Evolutionary conservation across 2,113 vertebrate genomes (phyloP).

Genomic region (Marcusenius ussheri): DNA sequence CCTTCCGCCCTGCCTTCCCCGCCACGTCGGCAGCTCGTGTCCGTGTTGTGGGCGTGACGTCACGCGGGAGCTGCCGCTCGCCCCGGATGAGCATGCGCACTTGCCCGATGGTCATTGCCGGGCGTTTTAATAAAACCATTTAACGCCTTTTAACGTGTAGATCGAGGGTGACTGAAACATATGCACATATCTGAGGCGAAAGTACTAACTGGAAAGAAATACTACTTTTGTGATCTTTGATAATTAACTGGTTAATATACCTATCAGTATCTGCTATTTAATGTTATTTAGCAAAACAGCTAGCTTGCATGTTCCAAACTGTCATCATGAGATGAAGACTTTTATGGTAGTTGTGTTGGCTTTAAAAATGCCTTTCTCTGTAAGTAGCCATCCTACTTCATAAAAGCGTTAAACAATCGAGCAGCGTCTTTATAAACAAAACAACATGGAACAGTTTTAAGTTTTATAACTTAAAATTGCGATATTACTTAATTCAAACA

Average conservation of each 20-base stretch:
- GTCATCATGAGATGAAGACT: neutral
- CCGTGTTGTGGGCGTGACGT: slow-evolving; percentile 31
- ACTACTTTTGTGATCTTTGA: neutral
- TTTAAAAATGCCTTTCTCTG: neutral
- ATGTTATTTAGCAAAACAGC: neutral
- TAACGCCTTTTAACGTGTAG: neutral
- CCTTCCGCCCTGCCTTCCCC: slow-evolving; percentile 53
- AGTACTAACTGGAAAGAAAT: neutral
- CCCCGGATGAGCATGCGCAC: neutral
- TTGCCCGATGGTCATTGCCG: neutral
- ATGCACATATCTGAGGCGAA: neutral
- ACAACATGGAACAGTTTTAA: neutral
- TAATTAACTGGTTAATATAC: neutral
- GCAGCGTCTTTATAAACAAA: neutral
- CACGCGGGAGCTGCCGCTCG: neutral
- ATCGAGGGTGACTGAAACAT: neutral
- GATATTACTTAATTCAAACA: neutral
- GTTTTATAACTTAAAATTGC: neutral
- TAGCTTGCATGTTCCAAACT: neutral
- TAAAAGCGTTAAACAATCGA: neutral
- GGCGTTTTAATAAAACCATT: neutral
- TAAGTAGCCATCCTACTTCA: neutral
- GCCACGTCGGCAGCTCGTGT: slow-evolving; percentile 65
- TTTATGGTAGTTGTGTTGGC: neutral
- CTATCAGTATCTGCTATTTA: neutral